Conservation (phyloP, 2,888 invertebrate species). For the Beris morrisii region DNA sequence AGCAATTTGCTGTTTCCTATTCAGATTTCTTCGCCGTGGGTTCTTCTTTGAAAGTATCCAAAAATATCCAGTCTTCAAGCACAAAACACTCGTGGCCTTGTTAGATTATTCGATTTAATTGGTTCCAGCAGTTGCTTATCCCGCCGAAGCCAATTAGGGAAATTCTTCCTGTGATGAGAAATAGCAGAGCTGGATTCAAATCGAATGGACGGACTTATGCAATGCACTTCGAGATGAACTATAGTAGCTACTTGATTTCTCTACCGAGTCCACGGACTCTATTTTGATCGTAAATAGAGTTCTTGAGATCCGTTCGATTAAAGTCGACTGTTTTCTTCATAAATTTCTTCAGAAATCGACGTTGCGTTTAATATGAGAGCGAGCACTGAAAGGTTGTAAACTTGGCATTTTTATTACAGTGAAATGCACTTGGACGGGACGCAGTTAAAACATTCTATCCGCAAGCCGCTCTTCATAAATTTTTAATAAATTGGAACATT, state of each 20-base stretch:
- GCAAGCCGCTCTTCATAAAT: no score
- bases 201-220: no score
- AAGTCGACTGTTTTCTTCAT: constrained; percentile 3
- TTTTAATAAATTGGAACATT: no score
- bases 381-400: background rate
- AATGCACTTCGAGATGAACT: no score
- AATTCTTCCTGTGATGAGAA: constrained; percentile 9
- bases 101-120: constrained; percentile 24
- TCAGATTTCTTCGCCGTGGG: no score
- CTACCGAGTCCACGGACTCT: background rate
- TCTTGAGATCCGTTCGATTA: constrained; percentile 22
- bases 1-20: no score
- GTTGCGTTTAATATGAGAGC: background rate
- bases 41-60: background rate
- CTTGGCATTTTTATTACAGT: constrained; percentile 14
- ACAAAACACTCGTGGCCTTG: constrained; percentile 26
- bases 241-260: no score
- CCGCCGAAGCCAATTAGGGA: constrained; percentile 21
- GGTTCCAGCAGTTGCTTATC: constrained; percentile 15
- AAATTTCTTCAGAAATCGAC: constrained; percentile 18
- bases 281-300: constrained; percentile 5
- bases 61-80: constrained; percentile 26
- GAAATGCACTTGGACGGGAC: constrained; percentile 16
- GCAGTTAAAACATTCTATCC: background rate
- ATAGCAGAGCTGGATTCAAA: no score